phyloP scores from a whole-genome alignment of 2,888 invertebrate genomes.

The Drymonia ruficornis region DNA sequence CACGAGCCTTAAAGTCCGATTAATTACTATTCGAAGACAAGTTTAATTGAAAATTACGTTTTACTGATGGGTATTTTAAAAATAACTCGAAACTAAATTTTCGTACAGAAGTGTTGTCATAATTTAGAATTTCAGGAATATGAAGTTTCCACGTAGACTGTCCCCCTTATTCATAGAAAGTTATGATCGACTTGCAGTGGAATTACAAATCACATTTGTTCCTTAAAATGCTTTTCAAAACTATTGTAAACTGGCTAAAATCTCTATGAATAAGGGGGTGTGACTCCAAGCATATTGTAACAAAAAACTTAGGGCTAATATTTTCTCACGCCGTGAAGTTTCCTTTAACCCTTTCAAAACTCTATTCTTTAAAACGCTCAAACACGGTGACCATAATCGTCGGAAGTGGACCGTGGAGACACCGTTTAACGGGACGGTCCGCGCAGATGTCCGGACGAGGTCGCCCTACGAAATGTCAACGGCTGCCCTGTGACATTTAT shows the following conservation, averaged over 20 bases:
- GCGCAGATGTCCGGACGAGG: slow-evolving; percentile 42
- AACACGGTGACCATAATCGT: slow-evolving; percentile 49
- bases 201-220: no score
- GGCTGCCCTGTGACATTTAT: slow-evolving; percentile 73
- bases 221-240: no score
- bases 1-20: not conserved
- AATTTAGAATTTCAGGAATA: no score
- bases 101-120: no score
- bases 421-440: slow-evolving; percentile 43
- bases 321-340: slow-evolving; percentile 12
- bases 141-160: no score
- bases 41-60: not conserved
- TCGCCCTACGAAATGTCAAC: slow-evolving; percentile 62
- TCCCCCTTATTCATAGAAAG: no score
- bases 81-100: not conserved
- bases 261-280: no score
- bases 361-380: slow-evolving; percentile 7
- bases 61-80: not conserved
- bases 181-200: no score
- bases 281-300: no score
- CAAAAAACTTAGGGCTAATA: not conserved
- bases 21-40: not conserved
- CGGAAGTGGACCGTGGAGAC: slow-evolving; percentile 50
- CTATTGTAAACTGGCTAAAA: no score
- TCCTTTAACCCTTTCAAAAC: not conserved